phyloP scores from a whole-genome alignment of 2,113 vertebrate genomes.

The Nesoenas mayeri region DNA sequence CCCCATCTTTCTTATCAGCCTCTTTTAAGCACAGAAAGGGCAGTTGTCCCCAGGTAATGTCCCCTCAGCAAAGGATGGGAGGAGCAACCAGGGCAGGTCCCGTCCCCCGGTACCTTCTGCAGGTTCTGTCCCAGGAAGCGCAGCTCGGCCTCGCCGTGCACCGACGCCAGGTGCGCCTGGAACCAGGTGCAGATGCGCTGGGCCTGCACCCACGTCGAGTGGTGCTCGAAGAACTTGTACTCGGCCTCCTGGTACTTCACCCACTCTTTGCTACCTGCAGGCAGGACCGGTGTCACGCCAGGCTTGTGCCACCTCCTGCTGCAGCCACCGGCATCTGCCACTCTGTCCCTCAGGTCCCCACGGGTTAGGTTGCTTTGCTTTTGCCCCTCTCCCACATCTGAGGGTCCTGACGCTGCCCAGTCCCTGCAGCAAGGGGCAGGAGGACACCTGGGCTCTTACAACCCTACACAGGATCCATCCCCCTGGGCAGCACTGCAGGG shows the following conservation, averaged over 20 bases:
- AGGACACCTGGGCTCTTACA: neutral
- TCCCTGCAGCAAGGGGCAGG: too few relatives aligned
- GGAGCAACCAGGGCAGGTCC: neutral
- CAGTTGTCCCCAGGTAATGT: accelerated
- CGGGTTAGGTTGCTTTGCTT: neutral
- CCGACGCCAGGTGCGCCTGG: constrained; percentile 82
- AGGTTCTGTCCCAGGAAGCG: constrained; percentile 87
- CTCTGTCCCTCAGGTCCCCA: neutral
- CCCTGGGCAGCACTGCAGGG: accelerated
- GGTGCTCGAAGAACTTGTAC: constrained; percentile 95
- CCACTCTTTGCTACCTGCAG: constrained; percentile 86
- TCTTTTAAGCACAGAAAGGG: neutral
- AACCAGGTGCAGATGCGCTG: constrained; percentile 94
- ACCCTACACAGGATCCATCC: neutral
- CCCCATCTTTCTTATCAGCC: too few relatives aligned
- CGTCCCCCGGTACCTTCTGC: constrained; percentile 78
- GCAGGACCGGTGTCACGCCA: accelerated
- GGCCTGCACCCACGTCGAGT: constrained; percentile 91
- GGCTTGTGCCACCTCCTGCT: neutral
- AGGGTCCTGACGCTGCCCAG: neutral
- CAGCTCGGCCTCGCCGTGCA: constrained; percentile 87
- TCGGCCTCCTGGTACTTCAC: constrained; percentile 88
- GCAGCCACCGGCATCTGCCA: neutral
- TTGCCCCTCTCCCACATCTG: neutral
- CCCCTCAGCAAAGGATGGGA: neutral